Evolutionary conservation across 2,113 vertebrate genomes (phyloP).

Genomic region (Lates calcarifer): DNA sequence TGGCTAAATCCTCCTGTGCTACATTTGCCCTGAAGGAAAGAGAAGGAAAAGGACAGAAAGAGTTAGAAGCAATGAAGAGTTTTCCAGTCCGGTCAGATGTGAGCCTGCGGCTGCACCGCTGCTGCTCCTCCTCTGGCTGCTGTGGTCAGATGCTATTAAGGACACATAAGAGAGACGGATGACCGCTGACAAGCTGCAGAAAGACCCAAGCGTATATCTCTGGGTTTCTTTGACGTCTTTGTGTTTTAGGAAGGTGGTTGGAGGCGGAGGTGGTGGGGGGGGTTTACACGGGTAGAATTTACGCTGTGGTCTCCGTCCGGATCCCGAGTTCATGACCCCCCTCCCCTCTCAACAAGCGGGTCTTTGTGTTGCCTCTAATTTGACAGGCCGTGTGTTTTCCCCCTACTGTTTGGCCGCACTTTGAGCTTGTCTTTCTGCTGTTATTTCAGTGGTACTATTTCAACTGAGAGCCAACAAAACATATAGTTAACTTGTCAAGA

Average conservation of each 20-base stretch:
- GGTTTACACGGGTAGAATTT: constrained; percentile 49
- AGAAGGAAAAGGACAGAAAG: constrained; percentile 18
- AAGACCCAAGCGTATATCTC: constrained; percentile 55
- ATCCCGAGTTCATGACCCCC: constrained; percentile 68
- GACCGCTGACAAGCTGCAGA: constrained; percentile 70
- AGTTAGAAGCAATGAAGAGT: constrained; percentile 50
- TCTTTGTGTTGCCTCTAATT: constrained; percentile 70
- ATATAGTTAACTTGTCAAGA: constrained; percentile 78
- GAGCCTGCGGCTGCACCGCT: constrained; percentile 60
- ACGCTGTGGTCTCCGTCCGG: constrained; percentile 43
- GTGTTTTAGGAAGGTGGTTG: constrained; percentile 60
- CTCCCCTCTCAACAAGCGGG: constrained; percentile 59
- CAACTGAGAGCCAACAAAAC: constrained; percentile 53
- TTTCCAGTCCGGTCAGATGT: constrained; percentile 70
- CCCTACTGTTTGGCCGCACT: constrained; percentile 41
- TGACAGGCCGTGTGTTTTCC: constrained; percentile 50
- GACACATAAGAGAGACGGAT: constrained; percentile 78
- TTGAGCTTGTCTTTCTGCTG: constrained; percentile 49
- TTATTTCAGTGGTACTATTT: constrained; percentile 69
- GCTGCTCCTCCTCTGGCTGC: constrained; percentile 64
- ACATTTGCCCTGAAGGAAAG: constrained; percentile 24
- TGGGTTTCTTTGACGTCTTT: constrained; percentile 57
- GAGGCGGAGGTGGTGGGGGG: background rate
- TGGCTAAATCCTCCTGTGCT: background rate
- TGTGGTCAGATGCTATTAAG: constrained; percentile 75